A percentile compares a stretch with the other conserved stretches of the same genome.
Conservation (phyloP, 2,113 vertebrate species). For the Paratilapia polleni region DNA sequence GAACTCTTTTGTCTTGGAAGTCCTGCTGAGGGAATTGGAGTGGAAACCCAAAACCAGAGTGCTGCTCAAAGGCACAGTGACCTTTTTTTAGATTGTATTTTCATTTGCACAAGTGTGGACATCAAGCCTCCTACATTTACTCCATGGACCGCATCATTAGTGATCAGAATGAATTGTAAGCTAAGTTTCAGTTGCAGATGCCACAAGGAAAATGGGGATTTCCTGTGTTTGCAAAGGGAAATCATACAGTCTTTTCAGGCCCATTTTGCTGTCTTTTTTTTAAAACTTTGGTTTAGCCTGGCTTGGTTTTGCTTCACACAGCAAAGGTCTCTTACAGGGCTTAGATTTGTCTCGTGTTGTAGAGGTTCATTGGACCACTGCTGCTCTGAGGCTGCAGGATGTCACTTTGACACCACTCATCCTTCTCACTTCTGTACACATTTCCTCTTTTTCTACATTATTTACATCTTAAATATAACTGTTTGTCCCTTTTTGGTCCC, state of each 20-base stretch:
- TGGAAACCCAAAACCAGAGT: conserved; percentile 63
- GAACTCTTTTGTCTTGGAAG: conserved; percentile 31
- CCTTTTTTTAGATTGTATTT: conserved; percentile 22
- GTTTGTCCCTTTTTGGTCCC: not conserved
- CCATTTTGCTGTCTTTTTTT: conserved; percentile 2
- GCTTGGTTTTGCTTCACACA: not conserved
- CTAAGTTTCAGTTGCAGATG: not conserved
- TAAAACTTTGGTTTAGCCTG: not conserved
- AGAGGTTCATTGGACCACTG: conserved; percentile 10
- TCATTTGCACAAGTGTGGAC: conserved; percentile 2
- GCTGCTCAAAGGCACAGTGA: conserved; percentile 31
- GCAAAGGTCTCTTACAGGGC: conserved; percentile 5
- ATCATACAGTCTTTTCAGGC: not conserved
- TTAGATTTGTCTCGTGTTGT: conserved; percentile 21
- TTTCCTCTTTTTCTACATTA: not conserved
- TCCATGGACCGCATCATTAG: not conserved
- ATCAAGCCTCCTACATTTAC: not conserved
- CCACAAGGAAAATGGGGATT: conserved; percentile 15
- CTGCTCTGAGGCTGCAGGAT: conserved; percentile 47
- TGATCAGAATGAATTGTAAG: conserved; percentile 11
- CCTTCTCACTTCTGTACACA: conserved; percentile 8
- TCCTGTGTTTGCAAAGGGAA: conserved; percentile 5
- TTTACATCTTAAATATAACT: not conserved
- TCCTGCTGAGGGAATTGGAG: conserved; percentile 59
- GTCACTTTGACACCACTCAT: conserved; percentile 40